A percentile compares a stretch with the other conserved stretches of the same genome.
These are phyloP conservation scores for Anthoptus insignis DNA, from an alignment of 2,888 invertebrate genomes.

Conservation along the genomic window DNA sequence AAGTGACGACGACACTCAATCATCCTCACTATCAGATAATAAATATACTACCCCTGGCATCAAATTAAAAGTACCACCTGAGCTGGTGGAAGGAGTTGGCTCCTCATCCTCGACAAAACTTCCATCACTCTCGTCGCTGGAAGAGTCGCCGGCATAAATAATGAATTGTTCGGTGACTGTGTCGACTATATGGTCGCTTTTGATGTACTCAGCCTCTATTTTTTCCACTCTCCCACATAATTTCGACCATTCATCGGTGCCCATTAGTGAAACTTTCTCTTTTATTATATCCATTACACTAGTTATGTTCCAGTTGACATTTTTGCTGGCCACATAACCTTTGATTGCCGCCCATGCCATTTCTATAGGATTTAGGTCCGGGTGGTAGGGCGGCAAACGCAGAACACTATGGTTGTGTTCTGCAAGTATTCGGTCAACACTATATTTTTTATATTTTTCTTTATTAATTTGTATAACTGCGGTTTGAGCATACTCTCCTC, in stretches of 20 bases:
- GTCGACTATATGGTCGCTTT: conserved; percentile 44
- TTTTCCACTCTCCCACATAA: conserved; percentile 39
- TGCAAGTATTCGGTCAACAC: conserved; percentile 13
- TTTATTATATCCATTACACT: conserved; percentile 22
- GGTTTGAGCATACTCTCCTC: conserved; percentile 34
- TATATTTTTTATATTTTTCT: conserved; percentile 22
- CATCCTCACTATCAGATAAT: conserved; percentile 1
- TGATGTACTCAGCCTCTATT: conserved; percentile 41
- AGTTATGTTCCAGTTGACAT: conserved; percentile 33
- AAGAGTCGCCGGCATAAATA: conserved; percentile 19
- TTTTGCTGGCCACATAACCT: conserved; percentile 34
- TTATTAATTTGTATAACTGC: conserved; percentile 39
- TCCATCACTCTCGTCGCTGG: background rate
- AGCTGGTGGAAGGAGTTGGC: background rate
- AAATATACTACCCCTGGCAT: background rate
- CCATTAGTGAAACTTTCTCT: conserved; percentile 36
- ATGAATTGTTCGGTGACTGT: conserved; percentile 39
- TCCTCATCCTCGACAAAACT: conserved; percentile 3
- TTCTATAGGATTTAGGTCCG: background rate
- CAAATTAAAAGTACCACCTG: conserved; percentile 2
- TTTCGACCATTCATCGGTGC: conserved; percentile 29
- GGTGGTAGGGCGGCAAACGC: conserved; percentile 18
- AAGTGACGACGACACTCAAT: too few species aligned
- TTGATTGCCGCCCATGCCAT: conserved; percentile 39
- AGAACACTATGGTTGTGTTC: conserved; percentile 24